phyloP scores from a whole-genome alignment of 1,140 invertebrate species.

The Vollenhovia emeryi region DNA sequence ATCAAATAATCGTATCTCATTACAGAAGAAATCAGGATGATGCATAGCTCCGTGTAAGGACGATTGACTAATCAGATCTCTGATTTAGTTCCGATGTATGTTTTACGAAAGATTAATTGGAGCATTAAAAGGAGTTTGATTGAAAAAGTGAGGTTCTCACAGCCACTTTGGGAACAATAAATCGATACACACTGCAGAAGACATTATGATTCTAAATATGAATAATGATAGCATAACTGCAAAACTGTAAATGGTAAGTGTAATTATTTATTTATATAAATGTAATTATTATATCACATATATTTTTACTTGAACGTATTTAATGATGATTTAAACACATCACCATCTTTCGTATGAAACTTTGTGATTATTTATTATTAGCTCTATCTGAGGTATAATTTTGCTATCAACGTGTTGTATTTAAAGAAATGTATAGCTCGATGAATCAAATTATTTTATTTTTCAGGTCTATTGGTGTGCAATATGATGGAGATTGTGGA shows the following conservation, averaged over 20 bases:
- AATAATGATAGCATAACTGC: background rate
- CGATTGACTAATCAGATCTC: background rate
- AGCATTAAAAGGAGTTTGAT: background rate
- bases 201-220: background rate
- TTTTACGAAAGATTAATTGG: background rate
- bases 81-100: too few species aligned
- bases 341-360: conserved; percentile 67
- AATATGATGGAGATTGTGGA: background rate
- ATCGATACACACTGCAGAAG: background rate
- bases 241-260: background rate
- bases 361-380: conserved; percentile 79
- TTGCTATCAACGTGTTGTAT: background rate
- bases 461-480: conserved; percentile 1
- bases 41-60: background rate
- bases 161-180: background rate
- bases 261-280: background rate
- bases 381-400: conserved; percentile 79
- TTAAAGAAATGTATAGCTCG: background rate
- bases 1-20: background rate
- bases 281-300: background rate
- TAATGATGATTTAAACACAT: conserved; percentile 50
- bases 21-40: background rate
- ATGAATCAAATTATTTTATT: background rate
- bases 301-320: background rate
- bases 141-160: background rate